Base-by-base conservation (phyloP, 2,113 vertebrate genomes). In the Lasiurus borealis region DNA sequence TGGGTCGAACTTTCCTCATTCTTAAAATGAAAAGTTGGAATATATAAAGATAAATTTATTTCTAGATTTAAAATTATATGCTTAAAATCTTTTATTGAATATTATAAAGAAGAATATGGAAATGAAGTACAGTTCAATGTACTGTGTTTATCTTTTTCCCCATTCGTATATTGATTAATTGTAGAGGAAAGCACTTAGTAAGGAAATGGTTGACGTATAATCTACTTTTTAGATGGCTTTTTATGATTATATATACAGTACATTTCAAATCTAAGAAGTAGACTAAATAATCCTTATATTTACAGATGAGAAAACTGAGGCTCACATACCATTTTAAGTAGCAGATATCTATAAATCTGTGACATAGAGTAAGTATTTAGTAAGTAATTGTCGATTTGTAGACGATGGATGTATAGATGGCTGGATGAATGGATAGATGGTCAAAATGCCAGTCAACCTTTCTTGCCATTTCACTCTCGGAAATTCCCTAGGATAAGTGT, bases 1-100 rank as follows among this genome's bases (percentile, higher is more conserved):
- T 78, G 16, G 4, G 19, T 54, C 31, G 52, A 77, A 12, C 23
- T 64, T 86, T 91, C n/a, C 46, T 94, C 66, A 83, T 64, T 73
- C 27, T 81, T 76, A 84, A 92, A 73, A 40, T 9, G 31, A 92
- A 90, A 57, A 9, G 19, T 69, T 93, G 21, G 54, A 59, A 27
- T 73, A 94, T 40, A 59, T 71, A 52, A 66, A 48, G 87, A 84
- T 21, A 87, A 80, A 87, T 88, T 69, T 11, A 76, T 54, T 81
- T 62, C n/a, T 91, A 69, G 29, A 77, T 81, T 25, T 90, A 82
- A 85, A 88, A 50, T 66, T 71, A 13, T 48, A 19, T 13, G 16
- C 52, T 87, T 84, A 48, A 96, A 89, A 71, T 71, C 1, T 81
- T 59, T 69, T 40, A 66, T 93, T 80, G 34, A 78, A 95, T 62